These are phyloP conservation scores for Archilochus colubris DNA, from an alignment of 2,113 vertebrate species.

Conservation along the genomic window DNA sequence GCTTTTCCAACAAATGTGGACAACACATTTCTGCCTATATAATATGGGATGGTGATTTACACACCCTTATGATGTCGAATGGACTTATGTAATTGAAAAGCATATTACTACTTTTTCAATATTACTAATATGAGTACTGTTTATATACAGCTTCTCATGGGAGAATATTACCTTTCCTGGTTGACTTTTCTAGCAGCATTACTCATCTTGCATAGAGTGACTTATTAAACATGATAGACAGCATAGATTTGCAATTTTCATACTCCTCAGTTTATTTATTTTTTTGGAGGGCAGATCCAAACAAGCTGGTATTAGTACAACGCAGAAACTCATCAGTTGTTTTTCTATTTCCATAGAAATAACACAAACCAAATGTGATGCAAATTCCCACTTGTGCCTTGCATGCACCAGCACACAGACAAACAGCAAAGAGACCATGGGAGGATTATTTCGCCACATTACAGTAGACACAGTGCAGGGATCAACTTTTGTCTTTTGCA, in stretches of 20 bases:
- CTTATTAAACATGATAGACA: not conserved
- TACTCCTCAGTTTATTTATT: not conserved
- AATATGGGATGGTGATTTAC: not conserved
- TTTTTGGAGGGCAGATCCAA: not conserved
- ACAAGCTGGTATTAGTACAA: not conserved
- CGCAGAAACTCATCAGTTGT: not conserved
- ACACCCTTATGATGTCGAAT: not conserved
- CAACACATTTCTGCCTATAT: not conserved
- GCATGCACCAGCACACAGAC: not conserved
- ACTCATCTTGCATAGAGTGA: not conserved
- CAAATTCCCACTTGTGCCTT: not conserved
- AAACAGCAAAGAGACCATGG: not conserved
- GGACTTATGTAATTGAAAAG: not conserved
- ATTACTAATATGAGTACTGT: not conserved
- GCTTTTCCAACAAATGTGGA: not conserved
- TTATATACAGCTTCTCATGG: not conserved
- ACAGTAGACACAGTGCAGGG: not conserved
- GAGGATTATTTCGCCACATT: not conserved
- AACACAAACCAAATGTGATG: not conserved
- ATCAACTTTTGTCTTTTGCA: not conserved
- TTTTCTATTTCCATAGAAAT: conserved; percentile 18
- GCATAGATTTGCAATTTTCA: not conserved
- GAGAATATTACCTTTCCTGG: not conserved
- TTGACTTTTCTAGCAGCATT: not conserved
- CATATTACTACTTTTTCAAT: not conserved